phyloP scores from a whole-genome alignment of 2,113 vertebrate species.

The Pseudorhombus dupliciocellatus region DNA sequence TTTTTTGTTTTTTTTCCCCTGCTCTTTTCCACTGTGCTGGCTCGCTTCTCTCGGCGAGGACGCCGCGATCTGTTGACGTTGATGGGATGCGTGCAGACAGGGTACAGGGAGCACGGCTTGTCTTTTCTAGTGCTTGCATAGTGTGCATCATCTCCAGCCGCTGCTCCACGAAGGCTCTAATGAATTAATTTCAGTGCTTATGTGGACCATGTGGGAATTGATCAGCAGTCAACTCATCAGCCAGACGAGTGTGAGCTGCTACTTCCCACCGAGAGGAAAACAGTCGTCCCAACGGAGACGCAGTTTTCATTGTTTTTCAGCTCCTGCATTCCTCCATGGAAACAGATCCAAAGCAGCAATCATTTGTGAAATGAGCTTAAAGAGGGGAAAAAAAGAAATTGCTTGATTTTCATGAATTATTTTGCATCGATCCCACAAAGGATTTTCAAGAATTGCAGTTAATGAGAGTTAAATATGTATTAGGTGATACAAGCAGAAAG shows the following conservation, averaged over 20 bases:
- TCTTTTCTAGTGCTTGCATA: constrained; percentile 81
- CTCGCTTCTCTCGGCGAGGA: constrained; percentile 62
- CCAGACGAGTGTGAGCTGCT: constrained; percentile 17
- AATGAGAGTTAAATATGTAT: background rate
- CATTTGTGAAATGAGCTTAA: background rate
- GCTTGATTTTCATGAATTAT: background rate
- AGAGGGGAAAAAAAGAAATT: background rate
- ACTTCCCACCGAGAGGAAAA: constrained; percentile 43
- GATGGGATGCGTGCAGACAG: constrained; percentile 80
- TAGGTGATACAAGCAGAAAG: background rate
- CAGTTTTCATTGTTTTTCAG: background rate
- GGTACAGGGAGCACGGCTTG: constrained; percentile 78
- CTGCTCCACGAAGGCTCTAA: constrained; percentile 62
- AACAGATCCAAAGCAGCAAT: too few species aligned
- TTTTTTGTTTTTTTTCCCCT: background rate
- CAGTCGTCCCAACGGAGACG: constrained; percentile 1
- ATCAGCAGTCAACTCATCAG: constrained; percentile 67
- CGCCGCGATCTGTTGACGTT: constrained; percentile 67
- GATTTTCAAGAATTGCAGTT: background rate
- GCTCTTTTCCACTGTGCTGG: constrained; percentile 36
- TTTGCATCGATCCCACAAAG: background rate
- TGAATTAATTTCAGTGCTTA: constrained; percentile 69
- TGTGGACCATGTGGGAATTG: constrained; percentile 73
- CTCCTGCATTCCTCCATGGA: too few species aligned
- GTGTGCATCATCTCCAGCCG: constrained; percentile 71